phyloP scores from a whole-genome alignment of 2,888 invertebrate species.

The Cistogaster globosa region DNA sequence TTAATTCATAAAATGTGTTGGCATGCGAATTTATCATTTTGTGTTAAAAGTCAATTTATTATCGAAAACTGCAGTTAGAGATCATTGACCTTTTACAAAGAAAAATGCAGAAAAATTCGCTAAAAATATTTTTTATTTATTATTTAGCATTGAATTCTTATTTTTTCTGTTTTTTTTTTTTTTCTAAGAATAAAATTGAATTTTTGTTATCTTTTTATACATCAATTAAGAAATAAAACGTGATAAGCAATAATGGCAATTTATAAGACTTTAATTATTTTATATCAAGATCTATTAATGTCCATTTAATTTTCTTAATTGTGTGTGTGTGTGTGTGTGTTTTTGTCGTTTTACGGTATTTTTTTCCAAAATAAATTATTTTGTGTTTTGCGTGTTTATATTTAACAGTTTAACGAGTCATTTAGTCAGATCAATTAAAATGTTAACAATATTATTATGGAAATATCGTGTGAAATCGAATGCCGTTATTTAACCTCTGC shows the following conservation, averaged over 20 bases:
- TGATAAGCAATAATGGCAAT: conserved; percentile 21
- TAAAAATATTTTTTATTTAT: conserved; percentile 2
- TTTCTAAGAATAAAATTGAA: not conserved
- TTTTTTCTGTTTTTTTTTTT: too few species aligned
- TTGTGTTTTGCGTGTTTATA: conserved; percentile 21
- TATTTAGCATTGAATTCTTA: not conserved
- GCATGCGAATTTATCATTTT: conserved; percentile 26
- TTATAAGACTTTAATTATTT: conserved; percentile 39
- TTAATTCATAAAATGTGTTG: conserved; percentile 50
- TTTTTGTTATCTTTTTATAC: not conserved
- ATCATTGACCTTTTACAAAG: conserved; percentile 44
- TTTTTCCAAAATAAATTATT: conserved; percentile 9
- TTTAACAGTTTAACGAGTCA: conserved; percentile 32
- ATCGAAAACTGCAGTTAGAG: conserved; percentile 38
- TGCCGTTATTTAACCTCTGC: too few species aligned
- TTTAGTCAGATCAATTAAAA: conserved; percentile 38
- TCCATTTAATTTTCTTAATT: not conserved
- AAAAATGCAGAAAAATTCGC: not conserved
- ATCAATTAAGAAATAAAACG: conserved; percentile 39
- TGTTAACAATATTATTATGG: conserved; percentile 24
- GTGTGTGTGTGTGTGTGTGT: too few species aligned
- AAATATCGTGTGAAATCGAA: too few species aligned
- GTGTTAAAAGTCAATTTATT: not conserved
- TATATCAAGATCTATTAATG: conserved; percentile 27
- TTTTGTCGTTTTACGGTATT: not conserved